phyloP scores from a whole-genome alignment of 2,797 vertebrate genomes.

The Lagorchestes hirsutus region DNA sequence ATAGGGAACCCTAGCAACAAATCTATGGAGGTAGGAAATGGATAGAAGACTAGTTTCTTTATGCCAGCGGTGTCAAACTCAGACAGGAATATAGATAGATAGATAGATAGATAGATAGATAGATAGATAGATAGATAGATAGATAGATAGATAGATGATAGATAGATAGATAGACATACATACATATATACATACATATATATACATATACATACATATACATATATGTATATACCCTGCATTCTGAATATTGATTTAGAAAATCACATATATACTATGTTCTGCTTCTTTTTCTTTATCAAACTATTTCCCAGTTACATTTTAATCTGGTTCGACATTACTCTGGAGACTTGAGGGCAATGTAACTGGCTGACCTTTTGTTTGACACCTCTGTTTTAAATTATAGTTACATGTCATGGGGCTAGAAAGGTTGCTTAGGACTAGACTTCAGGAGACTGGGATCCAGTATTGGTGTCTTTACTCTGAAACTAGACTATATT shows the following conservation, averaged over 20 bases:
- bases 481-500: neutral
- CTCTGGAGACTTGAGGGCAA: neutral
- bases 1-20: neutral
- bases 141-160: neutral
- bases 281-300: neutral
- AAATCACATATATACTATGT: neutral
- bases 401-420: neutral
- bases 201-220: too few relatives aligned
- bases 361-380: neutral
- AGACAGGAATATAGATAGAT: neutral
- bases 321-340: neutral
- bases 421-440: neutral
- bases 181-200: too few relatives aligned
- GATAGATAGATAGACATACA: too few relatives aligned
- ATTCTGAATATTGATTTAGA: neutral
- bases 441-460: neutral
- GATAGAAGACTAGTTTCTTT: neutral
- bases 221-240: too few relatives aligned
- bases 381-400: neutral
- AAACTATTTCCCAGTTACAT: neutral
- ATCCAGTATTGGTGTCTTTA: neutral
- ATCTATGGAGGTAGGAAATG: neutral
- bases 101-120: too few relatives aligned
- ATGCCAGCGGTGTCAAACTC: neutral
- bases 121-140: neutral